Evolutionary conservation across 37 sponge, comb jelly and placozoan species (phyloP), one percentile per base, ranked within the genome.

Genomic region (Beroe forskalii): DNA sequence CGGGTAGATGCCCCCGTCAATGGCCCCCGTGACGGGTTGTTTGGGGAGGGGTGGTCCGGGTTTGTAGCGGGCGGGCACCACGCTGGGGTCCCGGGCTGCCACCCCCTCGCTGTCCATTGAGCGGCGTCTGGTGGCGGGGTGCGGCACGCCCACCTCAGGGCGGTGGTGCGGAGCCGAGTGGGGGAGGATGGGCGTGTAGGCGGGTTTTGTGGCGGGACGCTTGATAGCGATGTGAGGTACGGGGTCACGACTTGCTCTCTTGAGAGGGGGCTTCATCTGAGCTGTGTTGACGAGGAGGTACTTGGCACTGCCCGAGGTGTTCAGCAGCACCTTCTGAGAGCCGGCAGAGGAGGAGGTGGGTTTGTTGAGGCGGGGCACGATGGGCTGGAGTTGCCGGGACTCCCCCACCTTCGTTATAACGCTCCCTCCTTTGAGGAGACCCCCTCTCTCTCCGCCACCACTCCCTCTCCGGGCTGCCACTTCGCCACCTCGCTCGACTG

Each of bases 221-320:
- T 69, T 69, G 72, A 69, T 69, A 37, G 72, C 27, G 37, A 69
- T 32, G 72, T 69, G 72, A 33, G 72, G 32, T 3, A 69, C 72
- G 12, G 27, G 72, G 38, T 32, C 32, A 3, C 33, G 19, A 36
- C 19, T 32, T 6, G 33, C 38, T 14, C 72, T 27, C 38, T 69
- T 69, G 12, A 32, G 33, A 35, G 72, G 72, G 17, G 36, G 72
- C 32, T 69, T 69, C 72, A 69, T 69, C 72, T 69, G 72, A 20
- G 72, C 28, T 36, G 72, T 69, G 17, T 69, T 69, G 35, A 69
- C 72, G 9, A 69, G 72, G 72, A 69, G 72, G 39, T 32, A 69
- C 72, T 69, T 69, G 14, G 72, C 72, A 69, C 72, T 69, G 17
- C 72, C 72, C 38, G 72, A 69, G 14, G 72, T 69, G 72, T 69